phyloP scores from a whole-genome alignment of 2,888 invertebrate genomes.

The Uropetala carovei region DNA sequence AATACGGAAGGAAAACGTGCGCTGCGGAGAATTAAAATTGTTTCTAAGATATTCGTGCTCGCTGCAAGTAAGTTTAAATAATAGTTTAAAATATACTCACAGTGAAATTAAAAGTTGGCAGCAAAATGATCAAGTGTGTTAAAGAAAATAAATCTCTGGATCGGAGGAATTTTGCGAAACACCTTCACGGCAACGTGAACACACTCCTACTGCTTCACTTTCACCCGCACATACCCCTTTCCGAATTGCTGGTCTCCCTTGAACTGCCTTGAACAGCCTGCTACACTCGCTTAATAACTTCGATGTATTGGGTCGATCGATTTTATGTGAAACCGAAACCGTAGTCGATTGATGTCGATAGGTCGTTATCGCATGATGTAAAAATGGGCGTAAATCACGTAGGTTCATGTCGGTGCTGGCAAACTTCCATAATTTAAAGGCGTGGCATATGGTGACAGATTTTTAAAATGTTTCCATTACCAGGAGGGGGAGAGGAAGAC shows the following conservation, averaged over 20 bases:
- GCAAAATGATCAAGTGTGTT: no score
- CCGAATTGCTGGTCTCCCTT: neutral
- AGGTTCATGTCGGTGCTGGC: neutral
- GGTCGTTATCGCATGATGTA: slow-evolving; percentile 30
- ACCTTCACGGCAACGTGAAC: no score
- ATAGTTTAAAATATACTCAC: no score
- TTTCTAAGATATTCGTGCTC: no score
- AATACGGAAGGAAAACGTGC: no score
- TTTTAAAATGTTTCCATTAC: slow-evolving; percentile 57
- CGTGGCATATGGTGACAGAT: slow-evolving; percentile 32
- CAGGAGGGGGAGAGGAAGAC: slow-evolving; percentile 66
- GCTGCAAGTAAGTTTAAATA: no score
- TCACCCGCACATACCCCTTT: neutral
- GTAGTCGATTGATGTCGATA: slow-evolving; percentile 33
- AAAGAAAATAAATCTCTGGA: no score
- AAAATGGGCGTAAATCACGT: slow-evolving; percentile 59
- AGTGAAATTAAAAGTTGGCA: no score
- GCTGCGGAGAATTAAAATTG: no score
- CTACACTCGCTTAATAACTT: neutral
- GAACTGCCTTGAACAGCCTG: neutral
- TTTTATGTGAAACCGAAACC: neutral
- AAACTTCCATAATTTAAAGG: slow-evolving; percentile 42
- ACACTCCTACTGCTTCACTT: neutral
- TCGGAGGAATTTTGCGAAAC: no score
- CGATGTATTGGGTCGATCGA: neutral